Base-by-base conservation (phyloP, 2,888 invertebrate genomes). In the Lathronympha strigana region DNA sequence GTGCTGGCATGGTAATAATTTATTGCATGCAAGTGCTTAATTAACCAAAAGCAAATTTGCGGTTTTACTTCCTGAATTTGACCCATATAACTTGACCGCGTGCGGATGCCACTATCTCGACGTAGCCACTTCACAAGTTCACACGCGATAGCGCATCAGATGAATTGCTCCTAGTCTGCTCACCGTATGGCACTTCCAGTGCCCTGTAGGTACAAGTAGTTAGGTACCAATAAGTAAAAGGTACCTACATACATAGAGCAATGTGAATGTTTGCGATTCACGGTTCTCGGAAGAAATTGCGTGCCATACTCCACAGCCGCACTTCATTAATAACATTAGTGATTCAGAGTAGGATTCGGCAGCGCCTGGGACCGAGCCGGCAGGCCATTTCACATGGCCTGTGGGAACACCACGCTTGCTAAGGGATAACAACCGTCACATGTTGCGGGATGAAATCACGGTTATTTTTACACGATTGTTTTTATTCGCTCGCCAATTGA, bases 401-500 rank as follows among this genome's bases (percentile, higher is more conserved):
- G 82, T 83, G 87, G 84, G 88, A 89, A 89, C 81, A 77, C 74
- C 75, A 76, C 73, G 77, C 77, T 78, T 79, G 75, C 81, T 78
- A 72, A 86, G 82, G 86, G 86, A 86, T 86, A 87, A 87, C 85
- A 86, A 81, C 75, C 82, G 82, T 88, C 91, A 92, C 89, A 90
- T 91, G 90, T 87, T 90, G 80, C 74, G 73, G 74, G 83, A 92
- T 92, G 91, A 91, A 92, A 92, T 92, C 92, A 92, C 91, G 88
- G 90, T 86, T 92, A 92, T 92, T 92, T 92, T 91, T 90, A 87
- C 88, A 87, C 84, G 90, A 90, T 91, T 91, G 91, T 92, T 92
- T 92, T 92, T 91, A 92, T 92, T 92, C 87, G 90, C 80, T 86
- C 88, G 90, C 90, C 92, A 92, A 92, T 92, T 92, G 92, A 81